phyloP scores from a whole-genome alignment of 1,140 invertebrate species.

The Caerostris darwini region DNA sequence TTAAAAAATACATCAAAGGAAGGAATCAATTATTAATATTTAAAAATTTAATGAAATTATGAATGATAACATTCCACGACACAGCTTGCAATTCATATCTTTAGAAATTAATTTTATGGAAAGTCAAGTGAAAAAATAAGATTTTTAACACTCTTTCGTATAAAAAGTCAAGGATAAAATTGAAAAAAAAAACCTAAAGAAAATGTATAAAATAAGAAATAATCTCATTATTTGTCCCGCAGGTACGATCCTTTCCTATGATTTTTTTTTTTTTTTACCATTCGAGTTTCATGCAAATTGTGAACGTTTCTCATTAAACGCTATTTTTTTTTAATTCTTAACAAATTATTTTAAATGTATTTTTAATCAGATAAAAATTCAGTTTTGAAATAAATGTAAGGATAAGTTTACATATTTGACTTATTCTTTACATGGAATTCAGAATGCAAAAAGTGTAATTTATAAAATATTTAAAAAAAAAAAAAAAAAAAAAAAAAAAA shows the following conservation, averaged over 20 bases:
- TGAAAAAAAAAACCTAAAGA: background rate
- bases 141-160: background rate
- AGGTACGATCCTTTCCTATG: background rate
- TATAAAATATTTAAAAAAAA: too few species aligned
- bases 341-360: background rate
- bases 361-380: conserved; percentile 4
- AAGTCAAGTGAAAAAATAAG: background rate
- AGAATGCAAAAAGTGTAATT: too few species aligned
- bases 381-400: background rate
- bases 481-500: too few species aligned
- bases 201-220: background rate
- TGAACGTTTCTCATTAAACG: background rate
- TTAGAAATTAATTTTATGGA: background rate
- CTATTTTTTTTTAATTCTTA: background rate
- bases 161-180: background rate
- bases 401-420: background rate
- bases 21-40: conserved; percentile 15
- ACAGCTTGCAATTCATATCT: background rate
- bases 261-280: background rate
- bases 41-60: conserved; percentile 7
- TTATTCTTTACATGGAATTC: too few species aligned
- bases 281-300: background rate
- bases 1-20: background rate
- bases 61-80: background rate
- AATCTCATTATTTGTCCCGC: background rate